These are phyloP conservation scores for Coendou prehensilis DNA, from an alignment of 2,797 vertebrate species.

Conservation along the genomic window DNA sequence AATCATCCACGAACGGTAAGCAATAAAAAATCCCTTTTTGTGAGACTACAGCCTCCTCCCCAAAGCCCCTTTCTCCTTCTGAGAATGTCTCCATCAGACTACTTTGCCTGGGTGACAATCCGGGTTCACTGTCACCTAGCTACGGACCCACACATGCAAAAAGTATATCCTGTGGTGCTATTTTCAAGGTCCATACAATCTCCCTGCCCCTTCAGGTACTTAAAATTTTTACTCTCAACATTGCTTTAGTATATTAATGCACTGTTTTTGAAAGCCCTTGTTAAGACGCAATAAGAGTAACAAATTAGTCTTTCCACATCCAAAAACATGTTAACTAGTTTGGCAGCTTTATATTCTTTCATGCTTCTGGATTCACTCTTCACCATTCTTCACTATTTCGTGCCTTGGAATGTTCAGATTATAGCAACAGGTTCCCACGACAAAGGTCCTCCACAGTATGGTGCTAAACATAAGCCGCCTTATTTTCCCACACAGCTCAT, in stretches of 20 bases:
- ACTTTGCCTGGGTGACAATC: background rate
- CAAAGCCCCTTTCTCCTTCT: background rate
- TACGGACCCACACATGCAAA: background rate
- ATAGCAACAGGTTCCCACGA: background rate
- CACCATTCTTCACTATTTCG: background rate
- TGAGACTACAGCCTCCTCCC: background rate
- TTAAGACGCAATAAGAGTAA: background rate
- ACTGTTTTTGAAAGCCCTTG: background rate
- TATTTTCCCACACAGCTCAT: background rate
- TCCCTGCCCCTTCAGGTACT: background rate
- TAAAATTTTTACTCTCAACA: background rate
- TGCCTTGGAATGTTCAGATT: background rate
- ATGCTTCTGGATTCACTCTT: background rate
- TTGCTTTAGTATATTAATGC: background rate
- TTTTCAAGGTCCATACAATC: conserved; percentile 16
- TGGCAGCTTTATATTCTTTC: background rate
- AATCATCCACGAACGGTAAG: background rate
- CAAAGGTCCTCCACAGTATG: background rate
- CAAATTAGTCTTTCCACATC: background rate
- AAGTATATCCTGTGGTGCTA: background rate
- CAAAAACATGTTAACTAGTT: background rate
- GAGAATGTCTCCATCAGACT: background rate
- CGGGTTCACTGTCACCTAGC: background rate
- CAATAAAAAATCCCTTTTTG: background rate
- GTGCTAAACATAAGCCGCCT: background rate